These are phyloP conservation scores for Athripsodes cinereus DNA, from an alignment of 2,888 invertebrate species.

Conservation along the genomic window DNA sequence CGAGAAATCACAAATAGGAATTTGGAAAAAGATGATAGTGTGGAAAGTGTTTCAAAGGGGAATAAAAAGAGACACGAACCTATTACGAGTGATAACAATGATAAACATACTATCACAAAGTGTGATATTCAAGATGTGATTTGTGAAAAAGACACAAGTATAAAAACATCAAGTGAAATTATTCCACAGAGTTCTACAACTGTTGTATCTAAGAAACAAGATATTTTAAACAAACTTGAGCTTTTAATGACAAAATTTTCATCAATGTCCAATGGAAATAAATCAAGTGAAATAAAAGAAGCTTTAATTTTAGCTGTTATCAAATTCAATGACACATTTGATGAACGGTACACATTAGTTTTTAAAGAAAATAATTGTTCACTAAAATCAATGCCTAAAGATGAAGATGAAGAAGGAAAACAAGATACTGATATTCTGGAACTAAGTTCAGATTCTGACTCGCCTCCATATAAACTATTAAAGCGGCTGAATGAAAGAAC, in stretches of 20 bases:
- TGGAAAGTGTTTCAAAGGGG: too few species aligned
- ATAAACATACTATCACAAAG: too few species aligned
- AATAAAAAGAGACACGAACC: too few species aligned
- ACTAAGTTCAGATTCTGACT: conserved; percentile 20
- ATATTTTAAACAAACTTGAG: conserved; percentile 6
- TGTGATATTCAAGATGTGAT: too few species aligned
- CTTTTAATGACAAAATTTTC: conserved; percentile 9
- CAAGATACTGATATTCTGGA: conserved; percentile 14
- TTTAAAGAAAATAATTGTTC: conserved; percentile 5
- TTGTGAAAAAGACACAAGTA: background rate
- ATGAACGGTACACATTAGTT: conserved; percentile 13
- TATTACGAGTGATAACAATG: too few species aligned
- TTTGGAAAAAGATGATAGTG: too few species aligned
- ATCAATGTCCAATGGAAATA: conserved; percentile 5
- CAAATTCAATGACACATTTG: conserved; percentile 16
- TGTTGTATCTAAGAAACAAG: background rate
- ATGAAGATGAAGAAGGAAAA: background rate
- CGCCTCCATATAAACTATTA: conserved; percentile 7
- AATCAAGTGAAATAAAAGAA: conserved; percentile 13
- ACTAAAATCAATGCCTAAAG: conserved; percentile 2
- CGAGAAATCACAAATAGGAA: too few species aligned
- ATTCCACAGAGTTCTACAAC: background rate
- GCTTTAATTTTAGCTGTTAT: conserved; percentile 13
- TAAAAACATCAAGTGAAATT: background rate
- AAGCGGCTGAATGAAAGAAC: background rate